Percentiles rank a stretch among this genome's conserved stretches.
phyloP scores from a whole-genome alignment of 2,888 invertebrate genomes.

The Phortica okadai region DNA sequence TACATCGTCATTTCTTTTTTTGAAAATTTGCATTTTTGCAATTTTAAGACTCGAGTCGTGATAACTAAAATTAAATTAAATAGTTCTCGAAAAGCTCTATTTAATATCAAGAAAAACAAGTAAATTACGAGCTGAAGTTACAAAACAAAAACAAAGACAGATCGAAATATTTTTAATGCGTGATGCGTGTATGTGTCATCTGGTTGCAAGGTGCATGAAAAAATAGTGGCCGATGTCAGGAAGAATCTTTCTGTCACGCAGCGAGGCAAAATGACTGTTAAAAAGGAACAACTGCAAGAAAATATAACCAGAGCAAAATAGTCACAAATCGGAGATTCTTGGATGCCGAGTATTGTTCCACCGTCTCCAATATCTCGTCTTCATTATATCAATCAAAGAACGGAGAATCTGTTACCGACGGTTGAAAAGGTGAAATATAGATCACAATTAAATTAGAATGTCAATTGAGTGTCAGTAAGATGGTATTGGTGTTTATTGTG shows the following conservation, averaged over 20 bases:
- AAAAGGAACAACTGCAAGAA: neutral
- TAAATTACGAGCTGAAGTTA: neutral
- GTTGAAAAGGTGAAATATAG: constrained; percentile 26
- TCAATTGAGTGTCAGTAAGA: constrained; percentile 9
- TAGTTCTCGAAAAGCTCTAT: neutral
- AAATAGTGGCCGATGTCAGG: neutral
- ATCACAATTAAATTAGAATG: constrained; percentile 19
- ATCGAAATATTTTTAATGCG: neutral
- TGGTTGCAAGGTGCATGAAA: neutral
- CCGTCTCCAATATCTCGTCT: too few relatives aligned
- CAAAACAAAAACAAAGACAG: neutral
- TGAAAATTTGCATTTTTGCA: too few relatives aligned
- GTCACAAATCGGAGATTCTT: neutral
- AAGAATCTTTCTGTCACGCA: neutral
- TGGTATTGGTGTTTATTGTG: neutral
- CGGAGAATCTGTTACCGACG: neutral
- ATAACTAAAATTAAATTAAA: neutral
- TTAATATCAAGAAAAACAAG: neutral
- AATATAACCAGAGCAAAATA: neutral
- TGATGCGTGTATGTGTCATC: constrained; percentile 24
- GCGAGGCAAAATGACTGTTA: neutral
- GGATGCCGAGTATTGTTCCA: neutral
- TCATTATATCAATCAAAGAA: neutral
- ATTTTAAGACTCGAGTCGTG: too few relatives aligned
- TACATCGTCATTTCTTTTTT: too few relatives aligned